These are phyloP conservation scores for Mycteria americana DNA, from an alignment of 2,797 vertebrate genomes.

Conservation along the genomic window DNA sequence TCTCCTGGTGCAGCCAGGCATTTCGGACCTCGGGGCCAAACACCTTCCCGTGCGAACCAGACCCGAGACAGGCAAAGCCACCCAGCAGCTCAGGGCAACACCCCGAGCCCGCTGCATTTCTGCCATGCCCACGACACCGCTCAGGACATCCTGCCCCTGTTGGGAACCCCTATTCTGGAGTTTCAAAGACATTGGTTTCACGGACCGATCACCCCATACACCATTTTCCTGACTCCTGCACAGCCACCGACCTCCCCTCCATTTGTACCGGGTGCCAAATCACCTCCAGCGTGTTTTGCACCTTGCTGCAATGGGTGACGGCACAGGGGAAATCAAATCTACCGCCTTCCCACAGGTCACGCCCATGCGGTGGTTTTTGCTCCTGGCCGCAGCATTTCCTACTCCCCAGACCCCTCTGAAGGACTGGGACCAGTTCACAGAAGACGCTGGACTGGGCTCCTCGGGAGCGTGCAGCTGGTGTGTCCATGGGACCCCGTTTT, in stretches of 20 bases:
- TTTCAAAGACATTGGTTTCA: not conserved
- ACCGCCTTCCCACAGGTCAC: not conserved
- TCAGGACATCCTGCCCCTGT: not conserved
- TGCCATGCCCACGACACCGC: not conserved
- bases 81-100: not conserved
- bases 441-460: not conserved
- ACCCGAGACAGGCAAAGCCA: not conserved
- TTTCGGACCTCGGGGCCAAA: not conserved
- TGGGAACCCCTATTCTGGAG: no score
- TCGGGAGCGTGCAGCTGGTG: rapidly evolving
- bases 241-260: not conserved
- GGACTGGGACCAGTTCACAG: not conserved
- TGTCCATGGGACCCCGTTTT: not conserved
- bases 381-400: not conserved
- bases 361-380: not conserved
- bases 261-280: not conserved
- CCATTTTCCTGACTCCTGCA: not conserved
- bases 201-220: rapidly evolving
- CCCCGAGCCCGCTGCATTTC: not conserved
- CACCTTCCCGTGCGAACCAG: not conserved
- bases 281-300: not conserved
- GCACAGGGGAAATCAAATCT: not conserved
- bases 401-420: not conserved
- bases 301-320: not conserved
- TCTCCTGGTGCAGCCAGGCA: rapidly evolving